Evolutionary conservation across 2,888 invertebrate genomes (phyloP).

Genomic region (Drosophila paramelanica): DNA sequence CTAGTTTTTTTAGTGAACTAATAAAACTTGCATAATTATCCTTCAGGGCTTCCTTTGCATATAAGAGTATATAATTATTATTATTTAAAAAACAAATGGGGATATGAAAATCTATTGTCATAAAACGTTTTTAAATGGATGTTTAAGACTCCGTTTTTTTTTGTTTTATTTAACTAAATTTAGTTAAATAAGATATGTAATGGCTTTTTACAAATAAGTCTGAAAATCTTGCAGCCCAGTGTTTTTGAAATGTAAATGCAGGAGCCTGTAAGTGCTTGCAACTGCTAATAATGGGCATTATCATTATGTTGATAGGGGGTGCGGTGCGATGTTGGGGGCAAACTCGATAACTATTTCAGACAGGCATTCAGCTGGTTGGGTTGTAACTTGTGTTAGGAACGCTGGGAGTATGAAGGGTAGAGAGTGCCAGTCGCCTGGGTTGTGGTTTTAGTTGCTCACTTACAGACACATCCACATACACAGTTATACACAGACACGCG

Average conservation of each 20-base stretch:
- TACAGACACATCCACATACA: conserved; percentile 9
- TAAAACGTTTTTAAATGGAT: too few relatives aligned
- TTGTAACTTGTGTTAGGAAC: neutral
- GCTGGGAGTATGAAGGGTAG: neutral
- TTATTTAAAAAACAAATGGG: too few relatives aligned
- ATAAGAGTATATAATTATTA: too few relatives aligned
- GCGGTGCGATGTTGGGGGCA: conserved; percentile 12
- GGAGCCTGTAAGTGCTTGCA: conserved; percentile 65
- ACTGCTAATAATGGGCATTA: conserved; percentile 76
- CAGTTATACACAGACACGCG: neutral
- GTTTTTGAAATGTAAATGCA: conserved; percentile 65
- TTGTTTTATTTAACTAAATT: too few relatives aligned
- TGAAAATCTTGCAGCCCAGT: conserved; percentile 25
- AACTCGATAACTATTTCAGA: conserved; percentile 69
- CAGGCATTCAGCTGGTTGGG: conserved; percentile 40
- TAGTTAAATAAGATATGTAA: too few relatives aligned
- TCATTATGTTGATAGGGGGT: conserved; percentile 52
- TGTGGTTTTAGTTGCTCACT: conserved; percentile 30
- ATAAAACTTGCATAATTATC: too few relatives aligned
- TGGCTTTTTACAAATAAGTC: too few relatives aligned
- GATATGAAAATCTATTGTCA: too few relatives aligned
- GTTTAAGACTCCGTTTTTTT: too few relatives aligned
- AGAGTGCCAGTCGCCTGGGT: conserved; percentile 22
- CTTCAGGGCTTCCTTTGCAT: too few relatives aligned
- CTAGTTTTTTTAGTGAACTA: too few relatives aligned